Base-by-base conservation (phyloP, 2,888 invertebrate species). In the Ophioninae sp. region DNA sequence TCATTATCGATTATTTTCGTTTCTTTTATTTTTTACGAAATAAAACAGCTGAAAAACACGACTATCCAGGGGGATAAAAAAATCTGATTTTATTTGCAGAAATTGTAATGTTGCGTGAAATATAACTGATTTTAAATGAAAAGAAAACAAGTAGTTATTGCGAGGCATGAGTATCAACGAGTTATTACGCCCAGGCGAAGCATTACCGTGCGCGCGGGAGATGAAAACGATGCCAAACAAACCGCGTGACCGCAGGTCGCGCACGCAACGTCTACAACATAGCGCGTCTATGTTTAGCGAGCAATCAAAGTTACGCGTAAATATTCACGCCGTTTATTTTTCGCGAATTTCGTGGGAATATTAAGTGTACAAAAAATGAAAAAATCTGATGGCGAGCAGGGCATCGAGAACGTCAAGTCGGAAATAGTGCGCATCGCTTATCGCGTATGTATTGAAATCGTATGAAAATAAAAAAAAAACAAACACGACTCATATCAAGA, bases 351-450 rank as follows among this genome's bases (percentile, higher is more conserved):
- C 0, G 13, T 59, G 39, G 37, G 13, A 7, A 41, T 44, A 56
- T 56, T 8, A 8, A 37, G 56, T 20, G 59, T 37, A 13, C n/a
- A n/a, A 44, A 69, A 62, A 44, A 84, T 82, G 79, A 75, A 75
- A 68, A 76, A 84, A 6, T 69, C 77, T 17, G 59, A 69, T 23
- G 44, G 72, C 41, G 17, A 70, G 13, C 39, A 13, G 62, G 82
- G 72, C n/a, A 41, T 20, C 50, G 64, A 73, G 13, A 39, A 39
- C 21, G 20, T 23, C 10, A 72, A 89, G 37, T 88, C 89, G 41
- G 83, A 83, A 83, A 88, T 91, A 79, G 88, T 90, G 69, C 86
- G 88, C 85, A 90, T 91, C 85, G 90, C 91, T 80, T 91, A 90
- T 88, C 85, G 86, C 79, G 91, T 91, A 86, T 86, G 90, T 90